Percentiles rank a stretch among this genome's conserved stretches.
Conservation (phyloP, 1,140 invertebrate species). For the Drosophila pseudoananassae region DNA sequence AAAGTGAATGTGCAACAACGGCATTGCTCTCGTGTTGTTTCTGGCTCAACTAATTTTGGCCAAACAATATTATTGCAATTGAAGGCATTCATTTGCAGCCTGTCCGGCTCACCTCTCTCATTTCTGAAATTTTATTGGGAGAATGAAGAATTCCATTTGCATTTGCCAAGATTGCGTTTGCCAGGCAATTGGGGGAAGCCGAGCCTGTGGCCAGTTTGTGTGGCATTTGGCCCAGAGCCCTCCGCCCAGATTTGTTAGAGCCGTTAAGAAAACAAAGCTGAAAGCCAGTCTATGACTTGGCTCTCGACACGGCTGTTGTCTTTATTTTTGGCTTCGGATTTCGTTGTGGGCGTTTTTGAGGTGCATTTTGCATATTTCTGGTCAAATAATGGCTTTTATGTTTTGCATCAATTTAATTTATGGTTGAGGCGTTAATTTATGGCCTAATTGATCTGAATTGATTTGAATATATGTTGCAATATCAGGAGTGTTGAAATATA, state of each 20-base stretch:
- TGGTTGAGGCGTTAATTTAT: slow-evolving; percentile 78
- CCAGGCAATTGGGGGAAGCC: slow-evolving; percentile 46
- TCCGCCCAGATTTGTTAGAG: slow-evolving; percentile 1
- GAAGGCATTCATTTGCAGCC: slow-evolving; percentile 46
- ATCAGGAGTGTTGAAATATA: slow-evolving; percentile 51
- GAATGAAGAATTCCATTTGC: slow-evolving; percentile 58
- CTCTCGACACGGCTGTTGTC: slow-evolving; percentile 28
- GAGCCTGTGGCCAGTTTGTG: slow-evolving; percentile 35
- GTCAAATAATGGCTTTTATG: slow-evolving; percentile 68
- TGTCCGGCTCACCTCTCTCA: slow-evolving; percentile 21
- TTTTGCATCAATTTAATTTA: slow-evolving; percentile 77
- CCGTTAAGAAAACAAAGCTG: slow-evolving; percentile 56
- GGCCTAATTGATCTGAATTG: slow-evolving; percentile 75
- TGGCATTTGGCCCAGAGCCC: slow-evolving; percentile 30
- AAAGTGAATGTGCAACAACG: slow-evolving; percentile 73
- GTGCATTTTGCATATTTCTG: slow-evolving; percentile 69
- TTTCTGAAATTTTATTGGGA: slow-evolving; percentile 49
- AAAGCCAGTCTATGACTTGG: slow-evolving; percentile 39
- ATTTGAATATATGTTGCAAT: slow-evolving; percentile 72
- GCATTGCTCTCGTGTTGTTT: slow-evolving; percentile 16
- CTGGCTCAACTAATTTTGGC: slow-evolving; percentile 32
- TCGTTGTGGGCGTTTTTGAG: slow-evolving; percentile 55
- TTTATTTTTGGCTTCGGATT: slow-evolving; percentile 25
- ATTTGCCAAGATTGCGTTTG: slow-evolving; percentile 41
- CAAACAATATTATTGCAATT: slow-evolving; percentile 61